Evolutionary conservation across 2,888 invertebrate genomes (phyloP).

Genomic region (Thereva unica): DNA sequence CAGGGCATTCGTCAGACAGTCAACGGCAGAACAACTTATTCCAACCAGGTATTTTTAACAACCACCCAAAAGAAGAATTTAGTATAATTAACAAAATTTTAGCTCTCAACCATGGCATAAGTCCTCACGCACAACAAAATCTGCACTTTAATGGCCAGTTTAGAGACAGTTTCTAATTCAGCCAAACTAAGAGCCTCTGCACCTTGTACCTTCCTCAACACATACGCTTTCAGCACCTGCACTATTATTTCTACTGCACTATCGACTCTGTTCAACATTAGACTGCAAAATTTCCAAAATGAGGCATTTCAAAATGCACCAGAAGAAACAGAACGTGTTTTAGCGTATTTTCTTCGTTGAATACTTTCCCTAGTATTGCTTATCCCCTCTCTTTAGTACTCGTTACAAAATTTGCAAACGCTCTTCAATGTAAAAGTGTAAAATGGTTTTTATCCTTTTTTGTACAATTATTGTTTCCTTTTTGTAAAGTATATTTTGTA

Average conservation of each 20-base stretch:
- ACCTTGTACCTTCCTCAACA: not conserved
- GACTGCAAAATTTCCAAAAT: too few relatives aligned
- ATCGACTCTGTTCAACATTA: too few relatives aligned
- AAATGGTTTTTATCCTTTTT: too few relatives aligned
- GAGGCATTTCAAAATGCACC: too few relatives aligned
- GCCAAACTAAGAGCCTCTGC: slow-evolving; percentile 15
- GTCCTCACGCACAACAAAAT: slow-evolving; percentile 56
- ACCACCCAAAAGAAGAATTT: slow-evolving; percentile 70
- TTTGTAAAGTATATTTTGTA: too few relatives aligned
- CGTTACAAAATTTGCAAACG: not conserved
- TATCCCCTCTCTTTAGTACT: not conserved
- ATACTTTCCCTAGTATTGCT: slow-evolving; percentile 2
- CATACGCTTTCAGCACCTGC: not conserved
- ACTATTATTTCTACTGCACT: not conserved
- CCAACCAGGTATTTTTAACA: slow-evolving; percentile 56
- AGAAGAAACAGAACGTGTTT: slow-evolving; percentile 32
- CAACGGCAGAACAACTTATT: slow-evolving; percentile 69
- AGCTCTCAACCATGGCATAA: slow-evolving; percentile 76
- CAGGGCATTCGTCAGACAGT: slow-evolving; percentile 42
- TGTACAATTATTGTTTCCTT: too few relatives aligned
- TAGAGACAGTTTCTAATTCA: slow-evolving; percentile 23
- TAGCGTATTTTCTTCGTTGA: slow-evolving; percentile 32
- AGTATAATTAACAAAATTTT: slow-evolving; percentile 81
- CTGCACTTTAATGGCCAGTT: slow-evolving; percentile 49
- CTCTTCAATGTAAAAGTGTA: too few relatives aligned